phyloP scores from a whole-genome alignment of 1,140 invertebrate genomes.

The Drosophila nikananu region DNA sequence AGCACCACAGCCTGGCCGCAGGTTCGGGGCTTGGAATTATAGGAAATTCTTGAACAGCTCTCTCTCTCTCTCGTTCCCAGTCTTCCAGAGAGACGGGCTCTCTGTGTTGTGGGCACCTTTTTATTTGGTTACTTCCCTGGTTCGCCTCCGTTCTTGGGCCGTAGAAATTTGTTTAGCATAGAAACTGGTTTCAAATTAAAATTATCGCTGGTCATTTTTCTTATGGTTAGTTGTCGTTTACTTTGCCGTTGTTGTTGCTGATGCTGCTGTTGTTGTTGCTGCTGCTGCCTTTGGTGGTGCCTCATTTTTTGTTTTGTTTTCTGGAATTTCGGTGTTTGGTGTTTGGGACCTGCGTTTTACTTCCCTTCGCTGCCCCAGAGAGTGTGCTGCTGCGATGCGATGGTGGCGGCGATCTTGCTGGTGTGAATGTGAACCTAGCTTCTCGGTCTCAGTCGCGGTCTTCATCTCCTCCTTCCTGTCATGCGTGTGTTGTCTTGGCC shows the following conservation, averaged over 20 bases:
- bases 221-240: constrained; percentile 83
- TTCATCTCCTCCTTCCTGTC: constrained; percentile 6
- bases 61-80: background rate
- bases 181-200: constrained; percentile 85
- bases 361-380: constrained; percentile 50
- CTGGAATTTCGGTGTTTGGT: constrained; percentile 61
- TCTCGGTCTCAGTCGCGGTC: constrained; percentile 7
- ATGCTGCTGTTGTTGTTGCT: background rate
- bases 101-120: constrained; percentile 58
- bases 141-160: constrained; percentile 46
- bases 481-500: constrained; percentile 36
- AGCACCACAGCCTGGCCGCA: constrained; percentile 13
- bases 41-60: constrained; percentile 62
- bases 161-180: constrained; percentile 81
- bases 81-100: constrained; percentile 14
- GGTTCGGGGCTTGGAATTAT: constrained; percentile 21
- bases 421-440: constrained; percentile 47
- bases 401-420: constrained; percentile 39
- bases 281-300: constrained; percentile 31
- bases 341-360: constrained; percentile 70
- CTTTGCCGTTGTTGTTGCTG: constrained; percentile 60
- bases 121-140: constrained; percentile 64
- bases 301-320: constrained; percentile 59
- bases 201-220: constrained; percentile 85
- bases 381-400: constrained; percentile 9